These are phyloP conservation scores for Ailurus styani DNA, from an alignment of 2,113 vertebrate genomes.

Conservation along the genomic window DNA sequence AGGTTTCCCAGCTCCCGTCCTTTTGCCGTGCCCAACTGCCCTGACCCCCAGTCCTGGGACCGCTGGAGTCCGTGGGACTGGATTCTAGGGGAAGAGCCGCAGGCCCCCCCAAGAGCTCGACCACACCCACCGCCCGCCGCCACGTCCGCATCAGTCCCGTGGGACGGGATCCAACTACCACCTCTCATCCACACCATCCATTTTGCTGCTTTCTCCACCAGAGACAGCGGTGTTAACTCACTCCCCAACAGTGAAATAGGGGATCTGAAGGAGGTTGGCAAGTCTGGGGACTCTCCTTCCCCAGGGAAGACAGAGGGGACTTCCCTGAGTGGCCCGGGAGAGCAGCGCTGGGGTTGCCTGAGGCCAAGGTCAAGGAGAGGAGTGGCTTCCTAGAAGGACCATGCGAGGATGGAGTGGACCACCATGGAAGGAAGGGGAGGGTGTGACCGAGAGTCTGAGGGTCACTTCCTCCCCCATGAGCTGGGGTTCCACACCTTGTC, in stretches of 20 bases:
- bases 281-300: neutral
- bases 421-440: neutral
- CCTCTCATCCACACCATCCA: accelerated
- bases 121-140: accelerated
- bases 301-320: neutral
- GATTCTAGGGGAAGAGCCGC: neutral
- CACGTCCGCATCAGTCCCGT: accelerated
- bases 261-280: neutral
- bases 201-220: neutral
- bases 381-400: neutral
- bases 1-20: neutral
- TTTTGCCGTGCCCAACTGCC: neutral
- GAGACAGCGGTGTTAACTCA: neutral
- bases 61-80: neutral
- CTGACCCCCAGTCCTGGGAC: neutral
- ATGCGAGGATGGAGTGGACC: neutral
- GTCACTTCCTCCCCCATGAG: neutral
- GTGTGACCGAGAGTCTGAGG: neutral
- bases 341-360: neutral
- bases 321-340: neutral
- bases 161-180: accelerated
- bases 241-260: neutral
- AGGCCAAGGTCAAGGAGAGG: neutral
- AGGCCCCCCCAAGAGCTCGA: neutral
- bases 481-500: neutral